Evolutionary conservation across 2,797 vertebrate species (phyloP).

Genomic region (Helicolenus hilgendorfi): DNA sequence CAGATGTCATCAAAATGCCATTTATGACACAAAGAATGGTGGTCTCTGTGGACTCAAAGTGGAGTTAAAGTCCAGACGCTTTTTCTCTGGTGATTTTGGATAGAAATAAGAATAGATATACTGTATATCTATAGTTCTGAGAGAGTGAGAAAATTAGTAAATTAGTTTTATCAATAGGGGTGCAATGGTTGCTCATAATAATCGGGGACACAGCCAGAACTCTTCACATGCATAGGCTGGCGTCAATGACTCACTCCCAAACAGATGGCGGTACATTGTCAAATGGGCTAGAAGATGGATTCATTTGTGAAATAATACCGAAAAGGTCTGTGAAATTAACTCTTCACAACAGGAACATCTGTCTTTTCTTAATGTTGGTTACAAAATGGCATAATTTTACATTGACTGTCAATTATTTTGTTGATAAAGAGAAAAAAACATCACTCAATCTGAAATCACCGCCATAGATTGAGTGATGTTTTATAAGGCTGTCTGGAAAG

Average conservation of each 20-base stretch:
- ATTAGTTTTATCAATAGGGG: not conserved
- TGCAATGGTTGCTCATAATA: not conserved
- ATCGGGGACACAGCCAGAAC: not conserved
- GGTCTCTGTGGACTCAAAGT: not conserved
- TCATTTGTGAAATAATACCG: not conserved
- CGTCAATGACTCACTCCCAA: not conserved
- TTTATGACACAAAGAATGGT: not conserved
- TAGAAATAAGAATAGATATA: not conserved
- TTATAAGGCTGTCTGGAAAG: not conserved
- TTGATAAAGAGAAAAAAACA: not conserved
- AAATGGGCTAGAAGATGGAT: not conserved
- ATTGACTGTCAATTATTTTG: not conserved
- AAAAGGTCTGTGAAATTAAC: not conserved
- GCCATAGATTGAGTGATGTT: not conserved
- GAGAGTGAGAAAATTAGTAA: not conserved
- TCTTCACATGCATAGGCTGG: not conserved
- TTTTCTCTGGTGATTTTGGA: not conserved
- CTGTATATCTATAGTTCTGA: not conserved
- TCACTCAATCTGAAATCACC: not conserved
- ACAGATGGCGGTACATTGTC: not conserved
- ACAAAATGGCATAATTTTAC: not conserved
- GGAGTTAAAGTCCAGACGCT: not conserved
- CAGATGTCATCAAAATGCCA: constrained; percentile 7
- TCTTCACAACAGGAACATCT: not conserved
- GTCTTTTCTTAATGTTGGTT: not conserved